Evolutionary conservation across 2,888 invertebrate species (phyloP), one percentile per base, ranked within the genome.

Genomic region (Aporophyla nigra): DNA sequence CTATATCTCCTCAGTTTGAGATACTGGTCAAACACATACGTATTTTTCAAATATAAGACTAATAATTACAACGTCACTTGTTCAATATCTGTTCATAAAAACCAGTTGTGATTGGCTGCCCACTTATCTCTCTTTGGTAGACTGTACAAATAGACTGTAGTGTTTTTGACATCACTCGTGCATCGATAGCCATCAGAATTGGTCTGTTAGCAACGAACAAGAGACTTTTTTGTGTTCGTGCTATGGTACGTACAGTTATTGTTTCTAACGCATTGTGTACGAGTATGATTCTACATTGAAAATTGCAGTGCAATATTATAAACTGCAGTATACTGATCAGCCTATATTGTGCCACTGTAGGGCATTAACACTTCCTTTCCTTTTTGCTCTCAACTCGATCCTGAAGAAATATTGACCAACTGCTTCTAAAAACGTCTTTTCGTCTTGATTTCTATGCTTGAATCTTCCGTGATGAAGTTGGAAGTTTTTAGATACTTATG

Each of bases 101-200:
- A 46, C 10, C 10, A 46, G 12, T 46, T 43, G 7, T 43, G 9
- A 9, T 43, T 43, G 43, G 43, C 43, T 43, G 43, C 7, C 21
- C 2, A 43, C 21, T 14, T 24, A 21, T 69, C 12, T 54, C 2
- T 54, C 2, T 56, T 71, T 71, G 3, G 19, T 46, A n/a, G 46
- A 46, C 19, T 54, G 43, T 71, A 71, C 46, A 6, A n/a, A 7
- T 40, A 70, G n/a, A 21, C 43, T 46, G 43, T 46, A 46, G n/a
- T 4, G 5, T 14, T 51, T 5, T 24, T 71, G 58, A 74, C 49
- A 74, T 73, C 74, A 73, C 6, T 24, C 1, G 21, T 73, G 24
- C 54, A 46, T 9, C 46, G 14, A 33, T 33, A 33, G 27, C 24
- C 14, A 6, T 19, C 56, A n/a, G 46, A 46, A 56, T 72, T 72